Percentiles rank a stretch among this genome's conserved stretches.
phyloP scores from a whole-genome alignment of 2,888 invertebrate species.

The Ametastegia equiseti region DNA sequence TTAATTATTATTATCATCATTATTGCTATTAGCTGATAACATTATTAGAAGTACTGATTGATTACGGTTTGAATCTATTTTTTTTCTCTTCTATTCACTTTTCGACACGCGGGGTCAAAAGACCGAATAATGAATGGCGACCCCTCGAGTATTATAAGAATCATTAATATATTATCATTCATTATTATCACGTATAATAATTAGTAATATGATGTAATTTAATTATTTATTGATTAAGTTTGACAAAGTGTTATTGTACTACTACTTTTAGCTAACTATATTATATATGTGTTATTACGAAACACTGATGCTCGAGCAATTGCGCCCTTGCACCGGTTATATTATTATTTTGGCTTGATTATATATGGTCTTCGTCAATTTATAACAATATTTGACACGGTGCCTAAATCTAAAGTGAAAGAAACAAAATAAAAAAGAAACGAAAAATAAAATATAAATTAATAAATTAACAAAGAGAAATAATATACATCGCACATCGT shows the following conservation, averaged over 20 bases:
- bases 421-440: constrained; percentile 11
- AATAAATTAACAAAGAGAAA: constrained; percentile 18
- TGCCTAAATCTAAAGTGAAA: constrained; percentile 39
- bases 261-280: constrained; percentile 60
- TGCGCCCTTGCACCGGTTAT: constrained; percentile 3
- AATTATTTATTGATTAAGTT: constrained; percentile 76
- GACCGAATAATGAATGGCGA: constrained; percentile 21
- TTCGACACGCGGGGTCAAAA: constrained; percentile 52
- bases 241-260: constrained; percentile 70
- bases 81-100: constrained; percentile 18
- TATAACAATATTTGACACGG: neutral
- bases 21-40: constrained; percentile 26
- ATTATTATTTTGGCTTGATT: constrained; percentile 19
- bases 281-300: constrained; percentile 48
- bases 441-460: neutral
- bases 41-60: constrained; percentile 46
- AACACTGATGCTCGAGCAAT: constrained; percentile 53
- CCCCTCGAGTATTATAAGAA: constrained; percentile 75
- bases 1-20: constrained; percentile 45
- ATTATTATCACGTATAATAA: constrained; percentile 74
- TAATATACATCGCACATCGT: constrained; percentile 37
- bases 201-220: constrained; percentile 75
- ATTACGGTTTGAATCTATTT: constrained; percentile 5
- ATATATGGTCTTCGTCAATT: neutral
- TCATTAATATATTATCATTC: constrained; percentile 76